Conservation (phyloP, 2,888 invertebrate genomes). For the Blomia tropicalis region DNA sequence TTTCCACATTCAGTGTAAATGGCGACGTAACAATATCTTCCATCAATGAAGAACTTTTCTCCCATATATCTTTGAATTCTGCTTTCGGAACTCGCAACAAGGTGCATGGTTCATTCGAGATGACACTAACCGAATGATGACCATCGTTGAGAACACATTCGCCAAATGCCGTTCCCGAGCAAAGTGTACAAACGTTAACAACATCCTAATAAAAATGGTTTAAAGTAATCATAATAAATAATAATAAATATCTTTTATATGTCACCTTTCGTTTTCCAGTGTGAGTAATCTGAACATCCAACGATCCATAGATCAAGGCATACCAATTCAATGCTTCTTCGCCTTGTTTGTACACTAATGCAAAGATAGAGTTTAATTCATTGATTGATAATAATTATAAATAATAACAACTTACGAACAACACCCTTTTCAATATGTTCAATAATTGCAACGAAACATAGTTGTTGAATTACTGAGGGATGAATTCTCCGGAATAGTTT, state of each 20-base stretch:
- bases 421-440: constrained; percentile 60
- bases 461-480: constrained; percentile 52
- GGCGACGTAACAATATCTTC: constrained; percentile 46
- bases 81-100: constrained; percentile 56
- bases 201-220: constrained; percentile 49
- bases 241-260: too few relatives aligned
- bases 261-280: constrained; percentile 44
- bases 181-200: constrained; percentile 50
- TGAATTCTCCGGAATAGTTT: constrained; percentile 44
- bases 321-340: constrained; percentile 64
- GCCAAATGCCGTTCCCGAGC: constrained; percentile 58
- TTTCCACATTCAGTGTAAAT: constrained; percentile 1
- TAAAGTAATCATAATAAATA: constrained; percentile 15
- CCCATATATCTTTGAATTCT: constrained; percentile 52
- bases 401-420: constrained; percentile 54
- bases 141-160: constrained; percentile 56
- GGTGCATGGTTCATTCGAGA: constrained; percentile 56
- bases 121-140: constrained; percentile 52
- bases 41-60: constrained; percentile 53
- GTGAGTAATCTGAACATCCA: constrained; percentile 48
- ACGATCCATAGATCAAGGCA: constrained; percentile 52
- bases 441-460: constrained; percentile 57
- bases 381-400: not conserved
- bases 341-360: constrained; percentile 55
- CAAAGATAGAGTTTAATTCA: not conserved